Conservation (phyloP, 2,113 vertebrate species). For the Acrocephalus arundinaceus region DNA sequence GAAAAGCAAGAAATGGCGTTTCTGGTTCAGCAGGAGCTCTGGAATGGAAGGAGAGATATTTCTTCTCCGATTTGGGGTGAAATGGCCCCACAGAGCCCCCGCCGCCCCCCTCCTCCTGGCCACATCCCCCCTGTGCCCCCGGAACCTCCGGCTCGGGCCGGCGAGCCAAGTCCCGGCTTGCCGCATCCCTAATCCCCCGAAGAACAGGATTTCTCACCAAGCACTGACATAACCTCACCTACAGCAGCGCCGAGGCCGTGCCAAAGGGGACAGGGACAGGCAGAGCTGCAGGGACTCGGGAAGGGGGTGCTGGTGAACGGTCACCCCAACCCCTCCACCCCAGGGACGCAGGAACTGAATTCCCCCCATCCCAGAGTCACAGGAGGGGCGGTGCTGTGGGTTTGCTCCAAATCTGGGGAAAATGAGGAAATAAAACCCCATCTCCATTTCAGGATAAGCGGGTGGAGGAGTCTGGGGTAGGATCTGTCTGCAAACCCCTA, state of each 20-base stretch:
- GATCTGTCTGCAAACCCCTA: background rate
- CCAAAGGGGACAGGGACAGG: background rate
- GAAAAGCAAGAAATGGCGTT: background rate
- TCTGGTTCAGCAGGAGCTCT: background rate
- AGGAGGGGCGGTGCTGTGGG: background rate
- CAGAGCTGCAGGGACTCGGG: background rate
- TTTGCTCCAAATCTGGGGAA: background rate
- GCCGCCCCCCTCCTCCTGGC: too few species aligned
- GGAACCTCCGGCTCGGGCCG: background rate
- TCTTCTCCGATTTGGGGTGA: background rate
- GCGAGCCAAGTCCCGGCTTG: background rate
- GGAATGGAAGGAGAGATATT: background rate
- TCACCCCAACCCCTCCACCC: background rate
- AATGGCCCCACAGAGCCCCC: background rate
- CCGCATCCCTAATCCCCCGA: slow-evolving; percentile 1
- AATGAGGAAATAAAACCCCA: too few species aligned
- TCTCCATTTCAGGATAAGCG: background rate
- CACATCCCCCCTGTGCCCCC: background rate
- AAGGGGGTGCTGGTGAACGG: background rate
- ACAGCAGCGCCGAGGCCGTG: background rate
- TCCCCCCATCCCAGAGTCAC: rapidly evolving
- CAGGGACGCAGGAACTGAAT: rapidly evolving
- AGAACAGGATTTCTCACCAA: slow-evolving; percentile 11
- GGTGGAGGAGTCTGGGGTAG: background rate
- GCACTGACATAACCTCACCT: background rate